Percentiles rank a stretch among this genome's conserved stretches.
Conservation (phyloP, 2,888 invertebrate genomes). For the Atrina japonica region DNA sequence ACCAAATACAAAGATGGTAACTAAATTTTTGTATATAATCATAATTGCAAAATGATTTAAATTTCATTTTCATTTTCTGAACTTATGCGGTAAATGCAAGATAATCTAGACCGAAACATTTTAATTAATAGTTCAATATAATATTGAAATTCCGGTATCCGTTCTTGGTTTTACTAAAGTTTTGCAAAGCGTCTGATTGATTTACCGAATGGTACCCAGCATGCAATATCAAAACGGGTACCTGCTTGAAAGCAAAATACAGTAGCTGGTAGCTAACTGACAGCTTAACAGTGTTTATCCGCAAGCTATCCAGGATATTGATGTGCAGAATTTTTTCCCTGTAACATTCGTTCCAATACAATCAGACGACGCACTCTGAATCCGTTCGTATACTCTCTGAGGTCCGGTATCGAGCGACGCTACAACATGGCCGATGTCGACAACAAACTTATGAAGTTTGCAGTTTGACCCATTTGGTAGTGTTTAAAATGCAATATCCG, state of each 20-base stretch:
- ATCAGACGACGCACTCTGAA: background rate
- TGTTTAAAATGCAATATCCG: background rate
- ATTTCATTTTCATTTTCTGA: no score
- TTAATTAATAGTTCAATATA: no score
- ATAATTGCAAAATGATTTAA: no score
- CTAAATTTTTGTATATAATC: no score
- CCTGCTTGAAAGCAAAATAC: conserved; percentile 26
- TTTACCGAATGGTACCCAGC: conserved; percentile 10
- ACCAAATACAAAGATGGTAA: no score
- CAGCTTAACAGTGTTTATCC: background rate
- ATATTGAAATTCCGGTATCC: no score
- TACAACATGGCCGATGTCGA: conserved; percentile 28
- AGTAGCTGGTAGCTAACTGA: background rate
- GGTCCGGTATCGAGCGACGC: conserved; percentile 38
- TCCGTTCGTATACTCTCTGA: background rate
- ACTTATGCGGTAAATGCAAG: no score
- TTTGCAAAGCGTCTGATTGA: conserved; percentile 9
- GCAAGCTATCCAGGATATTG: background rate
- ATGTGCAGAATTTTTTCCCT: no score
- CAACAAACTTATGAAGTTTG: conserved; percentile 5
- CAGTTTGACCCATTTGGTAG: background rate
- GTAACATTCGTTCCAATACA: background rate
- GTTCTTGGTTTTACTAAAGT: background rate
- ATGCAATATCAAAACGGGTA: conserved; percentile 32
- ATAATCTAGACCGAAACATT: no score